These are phyloP conservation scores for Folsomia candida DNA, from an alignment of 2,888 invertebrate species.

Conservation along the genomic window DNA sequence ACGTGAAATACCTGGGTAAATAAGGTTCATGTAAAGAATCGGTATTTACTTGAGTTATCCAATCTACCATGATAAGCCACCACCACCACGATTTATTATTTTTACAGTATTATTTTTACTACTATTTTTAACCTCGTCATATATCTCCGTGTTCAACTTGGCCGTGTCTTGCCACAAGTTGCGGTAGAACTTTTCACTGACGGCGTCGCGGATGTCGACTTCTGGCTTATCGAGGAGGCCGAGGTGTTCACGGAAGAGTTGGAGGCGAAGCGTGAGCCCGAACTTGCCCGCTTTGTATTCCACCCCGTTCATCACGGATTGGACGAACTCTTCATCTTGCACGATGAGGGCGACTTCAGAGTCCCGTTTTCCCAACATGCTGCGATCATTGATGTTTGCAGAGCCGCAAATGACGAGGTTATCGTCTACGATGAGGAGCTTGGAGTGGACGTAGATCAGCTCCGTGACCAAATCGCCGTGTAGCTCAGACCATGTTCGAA, in stretches of 20 bases:
- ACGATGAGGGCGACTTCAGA: slow-evolving; percentile 89
- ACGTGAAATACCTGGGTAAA: slow-evolving; percentile 74
- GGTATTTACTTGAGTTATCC: neutral
- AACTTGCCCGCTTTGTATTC: slow-evolving; percentile 80
- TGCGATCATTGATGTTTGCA: slow-evolving; percentile 96
- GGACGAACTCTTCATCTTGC: slow-evolving; percentile 78
- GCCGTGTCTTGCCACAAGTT: slow-evolving; percentile 81
- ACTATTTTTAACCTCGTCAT: slow-evolving; percentile 66
- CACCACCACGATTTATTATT: neutral
- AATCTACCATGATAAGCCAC: neutral
- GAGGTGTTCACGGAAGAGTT: slow-evolving; percentile 88
- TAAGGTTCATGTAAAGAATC: slow-evolving; percentile 16
- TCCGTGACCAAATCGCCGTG: slow-evolving; percentile 82
- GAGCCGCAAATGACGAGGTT: slow-evolving; percentile 89
- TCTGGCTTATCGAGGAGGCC: slow-evolving; percentile 64
- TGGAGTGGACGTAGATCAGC: slow-evolving; percentile 95
- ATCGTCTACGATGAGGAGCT: slow-evolving; percentile 92
- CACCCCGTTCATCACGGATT: slow-evolving; percentile 78
- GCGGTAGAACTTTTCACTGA: slow-evolving; percentile 76
- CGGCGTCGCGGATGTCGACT: slow-evolving; percentile 74
- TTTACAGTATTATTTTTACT: neutral
- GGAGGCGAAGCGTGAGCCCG: slow-evolving; percentile 77
- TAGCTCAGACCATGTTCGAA: slow-evolving; percentile 75
- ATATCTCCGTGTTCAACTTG: slow-evolving; percentile 78
- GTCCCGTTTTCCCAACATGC: slow-evolving; percentile 88